A percentile compares a stretch with the other conserved stretches of the same genome.
These are phyloP conservation scores for Steinernema hermaphroditum DNA, from an alignment of 2,888 invertebrate species.

Conservation along the genomic window DNA sequence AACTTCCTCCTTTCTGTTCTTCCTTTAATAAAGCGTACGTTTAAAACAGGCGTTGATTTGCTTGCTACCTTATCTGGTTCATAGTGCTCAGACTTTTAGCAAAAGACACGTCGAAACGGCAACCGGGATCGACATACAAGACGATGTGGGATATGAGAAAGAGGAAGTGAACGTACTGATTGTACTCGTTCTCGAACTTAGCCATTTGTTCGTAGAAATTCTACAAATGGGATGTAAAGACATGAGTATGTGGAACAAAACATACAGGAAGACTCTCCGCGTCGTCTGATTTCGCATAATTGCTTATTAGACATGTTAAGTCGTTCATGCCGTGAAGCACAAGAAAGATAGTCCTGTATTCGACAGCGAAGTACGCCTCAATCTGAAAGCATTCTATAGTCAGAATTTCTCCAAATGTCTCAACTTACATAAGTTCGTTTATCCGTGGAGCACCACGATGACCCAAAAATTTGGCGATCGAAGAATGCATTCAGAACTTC, in stretches of 20 bases:
- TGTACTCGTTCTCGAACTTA: background rate
- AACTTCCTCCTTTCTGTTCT: background rate
- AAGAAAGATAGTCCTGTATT: background rate
- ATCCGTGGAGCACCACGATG: background rate
- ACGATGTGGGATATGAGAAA: conserved; percentile 16
- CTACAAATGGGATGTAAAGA: background rate
- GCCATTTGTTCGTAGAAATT: conserved; percentile 1
- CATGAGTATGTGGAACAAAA: background rate
- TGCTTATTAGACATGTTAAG: background rate
- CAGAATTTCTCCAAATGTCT: background rate
- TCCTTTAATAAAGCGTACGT: background rate
- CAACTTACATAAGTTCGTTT: background rate
- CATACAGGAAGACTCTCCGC: background rate
- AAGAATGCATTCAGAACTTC: conserved; percentile 6
- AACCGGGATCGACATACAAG: conserved; percentile 2
- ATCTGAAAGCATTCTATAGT: background rate
- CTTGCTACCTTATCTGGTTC: background rate
- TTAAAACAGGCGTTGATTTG: background rate
- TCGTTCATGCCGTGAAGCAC: conserved; percentile 15
- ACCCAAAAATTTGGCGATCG: background rate
- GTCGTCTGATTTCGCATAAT: background rate
- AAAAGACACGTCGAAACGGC: background rate
- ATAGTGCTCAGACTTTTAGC: background rate
- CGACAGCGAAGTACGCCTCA: background rate
- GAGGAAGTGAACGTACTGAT: background rate